These are phyloP conservation scores for Caenorhabditis macrosperma DNA, from an alignment of 2,888 invertebrate species.

Conservation along the genomic window DNA sequence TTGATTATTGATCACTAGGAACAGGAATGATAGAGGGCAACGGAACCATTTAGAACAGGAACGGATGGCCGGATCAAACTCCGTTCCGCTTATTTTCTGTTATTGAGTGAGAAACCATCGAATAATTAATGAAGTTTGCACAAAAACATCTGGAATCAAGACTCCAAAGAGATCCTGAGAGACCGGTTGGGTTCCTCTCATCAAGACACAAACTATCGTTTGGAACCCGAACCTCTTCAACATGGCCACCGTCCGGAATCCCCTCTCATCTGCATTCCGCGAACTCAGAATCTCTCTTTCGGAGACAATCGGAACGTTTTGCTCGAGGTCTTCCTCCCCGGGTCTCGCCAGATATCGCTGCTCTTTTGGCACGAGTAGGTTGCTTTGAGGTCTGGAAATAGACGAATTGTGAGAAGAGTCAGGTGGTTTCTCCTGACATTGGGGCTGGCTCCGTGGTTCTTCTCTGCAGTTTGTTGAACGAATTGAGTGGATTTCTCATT, in stretches of 20 bases:
- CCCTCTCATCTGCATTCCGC: conserved; percentile 32
- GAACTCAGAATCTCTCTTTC: conserved; percentile 21
- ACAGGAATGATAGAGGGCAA: too few species aligned
- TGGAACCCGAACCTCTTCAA: conserved; percentile 27
- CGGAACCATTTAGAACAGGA: too few species aligned
- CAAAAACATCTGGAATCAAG: too few species aligned
- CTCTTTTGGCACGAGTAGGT: conserved; percentile 11
- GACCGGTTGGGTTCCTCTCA: too few species aligned
- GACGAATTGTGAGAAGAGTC: not conserved
- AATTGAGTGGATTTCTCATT: conserved; percentile 50
- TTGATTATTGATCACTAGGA: too few species aligned
- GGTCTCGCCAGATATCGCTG: conserved; percentile 14
- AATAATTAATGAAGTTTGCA: too few species aligned
- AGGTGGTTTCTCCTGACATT: not conserved
- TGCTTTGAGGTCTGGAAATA: conserved; percentile 18
- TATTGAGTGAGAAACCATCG: too few species aligned
- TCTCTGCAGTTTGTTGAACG: conserved; percentile 43
- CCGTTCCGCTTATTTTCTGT: too few species aligned
- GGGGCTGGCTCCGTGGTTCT: not conserved
- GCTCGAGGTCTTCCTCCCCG: not conserved
- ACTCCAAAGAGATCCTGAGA: too few species aligned
- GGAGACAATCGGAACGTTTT: not conserved
- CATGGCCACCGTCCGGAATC: conserved; percentile 39
- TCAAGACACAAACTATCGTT: too few species aligned
- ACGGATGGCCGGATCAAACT: too few species aligned